Percentiles rank a stretch among this genome's conserved stretches.
phyloP scores from a whole-genome alignment of 2,888 invertebrate genomes.

The Caenorhabditis doughertyi region DNA sequence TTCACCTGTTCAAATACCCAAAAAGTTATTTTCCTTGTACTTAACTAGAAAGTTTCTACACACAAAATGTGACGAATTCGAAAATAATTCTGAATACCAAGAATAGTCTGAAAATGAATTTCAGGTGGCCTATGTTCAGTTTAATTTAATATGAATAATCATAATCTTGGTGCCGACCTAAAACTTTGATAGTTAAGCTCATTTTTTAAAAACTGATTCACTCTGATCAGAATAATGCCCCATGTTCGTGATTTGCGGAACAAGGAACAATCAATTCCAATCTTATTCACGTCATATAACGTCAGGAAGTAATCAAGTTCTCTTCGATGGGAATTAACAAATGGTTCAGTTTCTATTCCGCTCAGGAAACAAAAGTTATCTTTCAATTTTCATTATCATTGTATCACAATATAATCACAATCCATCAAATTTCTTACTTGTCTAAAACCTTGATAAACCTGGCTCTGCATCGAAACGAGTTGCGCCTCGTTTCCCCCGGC shows the following conservation, averaged over 20 bases:
- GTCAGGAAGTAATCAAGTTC: no score
- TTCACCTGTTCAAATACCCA: no score
- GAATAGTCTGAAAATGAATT: constrained; percentile 13
- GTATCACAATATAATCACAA: background rate
- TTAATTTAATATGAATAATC: background rate
- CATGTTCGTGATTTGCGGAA: no score
- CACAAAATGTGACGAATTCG: constrained; percentile 4
- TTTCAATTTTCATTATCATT: background rate
- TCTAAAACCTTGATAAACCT: constrained; percentile 12
- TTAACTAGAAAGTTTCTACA: no score
- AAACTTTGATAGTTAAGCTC: background rate
- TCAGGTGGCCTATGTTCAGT: constrained; percentile 1
- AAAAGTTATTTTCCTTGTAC: no score
- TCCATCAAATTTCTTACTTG: background rate
- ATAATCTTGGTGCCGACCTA: background rate
- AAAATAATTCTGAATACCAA: constrained; percentile 1
- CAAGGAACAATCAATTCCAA: no score
- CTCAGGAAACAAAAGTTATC: no score
- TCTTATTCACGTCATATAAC: no score
- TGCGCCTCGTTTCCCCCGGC: constrained; percentile 37
- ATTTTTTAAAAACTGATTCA: no score
- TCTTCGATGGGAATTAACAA: no score
- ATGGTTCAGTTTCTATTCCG: no score
- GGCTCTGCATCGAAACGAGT: constrained; percentile 15
- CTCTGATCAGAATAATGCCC: no score